Evolutionary conservation across 2,888 invertebrate species (phyloP).

Genomic region (Parasteatoda lunata): DNA sequence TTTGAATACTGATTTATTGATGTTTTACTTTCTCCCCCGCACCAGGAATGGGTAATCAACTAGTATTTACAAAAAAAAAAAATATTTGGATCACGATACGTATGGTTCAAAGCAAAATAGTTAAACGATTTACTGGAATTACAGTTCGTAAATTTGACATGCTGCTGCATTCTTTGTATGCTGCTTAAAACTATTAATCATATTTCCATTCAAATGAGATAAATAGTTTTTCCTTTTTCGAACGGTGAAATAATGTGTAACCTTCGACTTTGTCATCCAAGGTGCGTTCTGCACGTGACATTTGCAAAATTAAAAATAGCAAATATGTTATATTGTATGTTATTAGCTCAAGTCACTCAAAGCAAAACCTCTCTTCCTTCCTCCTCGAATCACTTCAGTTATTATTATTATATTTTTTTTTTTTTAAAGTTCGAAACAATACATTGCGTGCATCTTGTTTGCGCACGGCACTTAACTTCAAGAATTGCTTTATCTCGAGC

Average conservation of each 20-base stretch:
- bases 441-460: not conserved
- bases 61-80: no score
- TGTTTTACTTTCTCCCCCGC: no score
- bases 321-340: not conserved
- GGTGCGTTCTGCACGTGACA: not conserved
- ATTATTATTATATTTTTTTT: not conserved
- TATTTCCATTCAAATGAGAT: not conserved
- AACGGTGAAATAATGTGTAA: not conserved
- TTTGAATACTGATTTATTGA: no score
- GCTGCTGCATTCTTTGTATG: not conserved
- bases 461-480: not conserved
- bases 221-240: not conserved
- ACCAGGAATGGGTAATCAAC: no score
- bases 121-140: no score
- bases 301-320: not conserved
- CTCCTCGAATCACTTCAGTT: not conserved
- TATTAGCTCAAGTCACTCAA: not conserved
- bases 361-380: not conserved
- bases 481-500: not conserved
- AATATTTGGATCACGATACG: no score
- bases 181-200: not conserved
- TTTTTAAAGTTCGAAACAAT: not conserved
- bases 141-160: no score
- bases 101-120: no score
- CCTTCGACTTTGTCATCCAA: not conserved